Evolutionary conservation across 2,888 invertebrate genomes (phyloP).

Genomic region (Meloe dianella): DNA sequence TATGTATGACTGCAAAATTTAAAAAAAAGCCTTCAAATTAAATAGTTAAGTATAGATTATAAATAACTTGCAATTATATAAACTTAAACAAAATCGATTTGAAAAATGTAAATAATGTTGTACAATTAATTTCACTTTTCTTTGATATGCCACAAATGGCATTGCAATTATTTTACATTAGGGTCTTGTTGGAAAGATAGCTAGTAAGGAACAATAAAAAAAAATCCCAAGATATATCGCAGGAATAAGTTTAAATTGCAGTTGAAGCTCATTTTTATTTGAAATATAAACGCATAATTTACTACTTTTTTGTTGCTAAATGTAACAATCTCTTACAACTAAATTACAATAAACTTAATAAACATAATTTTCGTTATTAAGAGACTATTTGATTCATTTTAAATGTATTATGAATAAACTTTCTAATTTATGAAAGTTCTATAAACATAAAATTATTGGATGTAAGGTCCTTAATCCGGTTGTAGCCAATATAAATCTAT

Average conservation of each 20-base stretch:
- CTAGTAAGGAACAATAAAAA: slow-evolving; percentile 46
- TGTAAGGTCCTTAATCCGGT: no score
- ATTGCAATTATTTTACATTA: slow-evolving; percentile 57
- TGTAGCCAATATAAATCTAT: no score
- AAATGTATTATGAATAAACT: no score
- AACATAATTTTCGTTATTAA: not conserved
- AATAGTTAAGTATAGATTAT: not conserved
- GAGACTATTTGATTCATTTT: no score
- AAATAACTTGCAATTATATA: not conserved
- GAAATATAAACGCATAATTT: slow-evolving; percentile 50
- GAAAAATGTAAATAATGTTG: slow-evolving; percentile 53
- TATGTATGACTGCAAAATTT: slow-evolving; percentile 1
- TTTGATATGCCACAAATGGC: slow-evolving; percentile 47
- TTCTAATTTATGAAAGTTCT: no score
- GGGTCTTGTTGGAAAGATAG: slow-evolving; percentile 41
- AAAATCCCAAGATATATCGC: slow-evolving; percentile 50
- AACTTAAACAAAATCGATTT: not conserved
- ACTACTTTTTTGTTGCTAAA: slow-evolving; percentile 27
- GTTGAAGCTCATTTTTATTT: slow-evolving; percentile 51
- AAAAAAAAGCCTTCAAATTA: not conserved
- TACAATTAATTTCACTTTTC: slow-evolving; percentile 54
- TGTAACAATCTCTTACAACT: not conserved
- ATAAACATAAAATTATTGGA: no score
- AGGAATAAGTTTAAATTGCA: slow-evolving; percentile 54
- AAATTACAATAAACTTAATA: not conserved